Percentiles rank a stretch among this genome's conserved stretches.
phyloP scores from a whole-genome alignment of 2,113 vertebrate genomes.

The Rhipidura dahli region DNA sequence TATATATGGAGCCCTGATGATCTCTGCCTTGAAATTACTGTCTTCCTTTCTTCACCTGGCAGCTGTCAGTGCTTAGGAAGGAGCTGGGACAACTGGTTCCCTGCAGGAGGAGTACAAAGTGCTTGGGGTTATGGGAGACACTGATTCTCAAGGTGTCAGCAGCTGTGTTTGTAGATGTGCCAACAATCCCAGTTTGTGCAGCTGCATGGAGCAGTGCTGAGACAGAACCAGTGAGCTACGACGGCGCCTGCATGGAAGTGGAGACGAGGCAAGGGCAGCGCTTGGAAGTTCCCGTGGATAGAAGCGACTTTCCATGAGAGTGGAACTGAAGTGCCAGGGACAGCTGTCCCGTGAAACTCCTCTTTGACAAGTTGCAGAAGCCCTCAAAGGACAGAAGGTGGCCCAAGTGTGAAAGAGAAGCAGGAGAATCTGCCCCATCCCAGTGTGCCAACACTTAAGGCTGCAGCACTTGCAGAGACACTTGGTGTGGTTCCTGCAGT shows the following conservation, averaged over 20 bases:
- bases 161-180: neutral
- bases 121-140: neutral
- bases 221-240: neutral
- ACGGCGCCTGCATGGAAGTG: neutral
- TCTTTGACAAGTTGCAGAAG: neutral
- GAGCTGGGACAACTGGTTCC: neutral
- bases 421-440: neutral
- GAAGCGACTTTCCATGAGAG: neutral
- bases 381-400: neutral
- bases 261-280: rapidly evolving
- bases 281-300: neutral
- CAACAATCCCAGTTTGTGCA: neutral
- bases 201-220: neutral
- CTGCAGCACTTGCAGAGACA: neutral
- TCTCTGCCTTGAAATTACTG: neutral
- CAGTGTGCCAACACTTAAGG: neutral
- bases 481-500: neutral
- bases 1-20: neutral
- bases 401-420: neutral
- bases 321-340: neutral
- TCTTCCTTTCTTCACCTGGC: neutral
- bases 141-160: neutral
- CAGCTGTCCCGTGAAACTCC: neutral
- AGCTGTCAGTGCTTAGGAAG: neutral
- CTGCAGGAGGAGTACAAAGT: neutral